Percentiles rank a stretch among this genome's conserved stretches.
Conservation (phyloP, 1,140 invertebrate genomes). For the Drosophila gunungcola region DNA sequence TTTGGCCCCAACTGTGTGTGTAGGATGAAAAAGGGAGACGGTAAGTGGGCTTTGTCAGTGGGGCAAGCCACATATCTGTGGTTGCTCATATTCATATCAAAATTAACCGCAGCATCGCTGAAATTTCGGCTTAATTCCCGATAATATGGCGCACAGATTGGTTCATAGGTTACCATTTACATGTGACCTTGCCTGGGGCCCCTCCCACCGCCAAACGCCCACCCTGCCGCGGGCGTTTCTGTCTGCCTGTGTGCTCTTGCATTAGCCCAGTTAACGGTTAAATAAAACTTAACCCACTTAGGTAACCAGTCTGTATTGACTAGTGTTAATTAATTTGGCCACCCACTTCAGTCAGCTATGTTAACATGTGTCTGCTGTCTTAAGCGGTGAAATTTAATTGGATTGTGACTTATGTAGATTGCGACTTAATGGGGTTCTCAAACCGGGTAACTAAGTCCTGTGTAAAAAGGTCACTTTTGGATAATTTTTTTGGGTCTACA, state of each 20-base stretch:
- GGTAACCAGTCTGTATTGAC: slow-evolving; percentile 49
- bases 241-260: slow-evolving; percentile 24
- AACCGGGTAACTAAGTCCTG: not conserved
- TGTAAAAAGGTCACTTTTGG: not conserved
- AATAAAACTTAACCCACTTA: slow-evolving; percentile 46
- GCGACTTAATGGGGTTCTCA: not conserved
- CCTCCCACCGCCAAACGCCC: not conserved
- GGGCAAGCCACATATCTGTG: slow-evolving; percentile 49
- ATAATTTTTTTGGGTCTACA: not conserved
- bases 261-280: slow-evolving; percentile 31
- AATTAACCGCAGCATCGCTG: slow-evolving; percentile 63
- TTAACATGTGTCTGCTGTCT: slow-evolving; percentile 41
- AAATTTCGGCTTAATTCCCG: slow-evolving; percentile 37
- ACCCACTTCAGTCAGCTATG: slow-evolving; percentile 11
- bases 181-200: slow-evolving; percentile 36
- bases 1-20: slow-evolving; percentile 2
- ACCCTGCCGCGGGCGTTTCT: not conserved
- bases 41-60: slow-evolving; percentile 1
- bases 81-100: slow-evolving; percentile 54
- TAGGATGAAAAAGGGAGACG: not conserved
- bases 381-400: slow-evolving; percentile 37
- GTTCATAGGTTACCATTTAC: slow-evolving; percentile 12
- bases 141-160: slow-evolving; percentile 16
- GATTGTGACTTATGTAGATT: slow-evolving; percentile 11
- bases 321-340: slow-evolving; percentile 60